Conservation (phyloP, 2,797 vertebrate genomes). For the Prunella strophiata region DNA sequence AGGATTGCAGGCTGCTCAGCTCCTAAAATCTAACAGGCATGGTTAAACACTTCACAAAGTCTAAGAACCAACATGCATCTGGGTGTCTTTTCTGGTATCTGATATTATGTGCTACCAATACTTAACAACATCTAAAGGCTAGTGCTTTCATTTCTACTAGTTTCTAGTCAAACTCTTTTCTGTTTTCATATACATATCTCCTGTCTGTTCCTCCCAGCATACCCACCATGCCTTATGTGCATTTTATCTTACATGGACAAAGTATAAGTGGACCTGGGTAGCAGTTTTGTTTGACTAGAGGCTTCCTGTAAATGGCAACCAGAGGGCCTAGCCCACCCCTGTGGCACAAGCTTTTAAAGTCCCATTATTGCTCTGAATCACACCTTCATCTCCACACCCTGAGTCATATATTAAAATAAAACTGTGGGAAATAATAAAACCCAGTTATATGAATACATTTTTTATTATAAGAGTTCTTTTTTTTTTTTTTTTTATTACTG, state of each 20-base stretch:
- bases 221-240: not conserved
- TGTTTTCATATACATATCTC: not conserved
- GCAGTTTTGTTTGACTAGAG: slow-evolving; percentile 24
- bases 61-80: not conserved
- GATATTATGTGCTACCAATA: not conserved
- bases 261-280: not conserved
- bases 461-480: slow-evolving; percentile 54
- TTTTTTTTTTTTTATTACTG: slow-evolving; percentile 42
- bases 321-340: slow-evolving; percentile 8
- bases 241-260: not conserved
- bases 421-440: slow-evolving; percentile 70
- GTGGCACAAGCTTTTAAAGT: slow-evolving; percentile 55
- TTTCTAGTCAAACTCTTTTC: not conserved
- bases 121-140: not conserved
- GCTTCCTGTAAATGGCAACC: slow-evolving; percentile 24
- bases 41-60: not conserved
- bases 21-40: not conserved
- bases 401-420: slow-evolving; percentile 67
- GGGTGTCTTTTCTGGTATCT: not conserved
- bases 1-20: not conserved
- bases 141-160: not conserved
- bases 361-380: slow-evolving; percentile 64
- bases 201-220: not conserved
- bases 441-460: slow-evolving; percentile 52
- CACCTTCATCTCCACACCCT: slow-evolving; percentile 55